Conservation (phyloP, 2,888 invertebrate species). For the Aricia artaxerxes region DNA sequence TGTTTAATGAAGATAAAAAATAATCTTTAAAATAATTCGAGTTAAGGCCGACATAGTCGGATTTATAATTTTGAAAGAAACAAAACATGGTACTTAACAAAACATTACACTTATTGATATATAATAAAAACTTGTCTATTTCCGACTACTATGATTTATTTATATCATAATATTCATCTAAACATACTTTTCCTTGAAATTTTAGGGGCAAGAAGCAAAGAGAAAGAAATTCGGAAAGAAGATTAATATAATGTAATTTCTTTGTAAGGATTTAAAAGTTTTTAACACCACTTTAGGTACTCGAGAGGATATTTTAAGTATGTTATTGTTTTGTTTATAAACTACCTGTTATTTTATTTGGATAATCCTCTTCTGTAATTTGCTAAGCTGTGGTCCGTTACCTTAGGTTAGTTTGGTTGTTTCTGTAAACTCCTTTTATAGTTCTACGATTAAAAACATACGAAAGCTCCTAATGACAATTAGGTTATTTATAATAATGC, state of each 20-base stretch:
- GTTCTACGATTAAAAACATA: too few species aligned
- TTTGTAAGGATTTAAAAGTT: constrained; percentile 49
- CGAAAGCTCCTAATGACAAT: too few species aligned
- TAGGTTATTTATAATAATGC: too few species aligned
- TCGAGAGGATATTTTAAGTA: neutral
- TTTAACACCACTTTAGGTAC: constrained; percentile 1
- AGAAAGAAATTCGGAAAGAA: constrained; percentile 52
- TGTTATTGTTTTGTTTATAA: constrained; percentile 20
- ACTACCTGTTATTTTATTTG: constrained; percentile 6
- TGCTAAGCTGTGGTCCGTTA: neutral
- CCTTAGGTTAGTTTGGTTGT: neutral
- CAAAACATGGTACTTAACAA: neutral
- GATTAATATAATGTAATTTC: constrained; percentile 70
- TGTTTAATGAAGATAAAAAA: too few species aligned
- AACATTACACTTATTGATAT: neutral
- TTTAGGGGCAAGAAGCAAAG: constrained; percentile 47
- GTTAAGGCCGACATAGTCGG: neutral
- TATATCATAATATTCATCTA: neutral
- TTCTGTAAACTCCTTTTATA: too few species aligned
- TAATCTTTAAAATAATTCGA: too few species aligned
- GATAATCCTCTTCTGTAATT: constrained; percentile 11
- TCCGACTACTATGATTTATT: too few species aligned
- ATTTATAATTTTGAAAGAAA: neutral
- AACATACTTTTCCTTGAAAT: neutral
- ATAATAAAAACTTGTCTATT: neutral